Base-by-base conservation (phyloP, 2,113 vertebrate genomes). In the Cathartes aura region DNA sequence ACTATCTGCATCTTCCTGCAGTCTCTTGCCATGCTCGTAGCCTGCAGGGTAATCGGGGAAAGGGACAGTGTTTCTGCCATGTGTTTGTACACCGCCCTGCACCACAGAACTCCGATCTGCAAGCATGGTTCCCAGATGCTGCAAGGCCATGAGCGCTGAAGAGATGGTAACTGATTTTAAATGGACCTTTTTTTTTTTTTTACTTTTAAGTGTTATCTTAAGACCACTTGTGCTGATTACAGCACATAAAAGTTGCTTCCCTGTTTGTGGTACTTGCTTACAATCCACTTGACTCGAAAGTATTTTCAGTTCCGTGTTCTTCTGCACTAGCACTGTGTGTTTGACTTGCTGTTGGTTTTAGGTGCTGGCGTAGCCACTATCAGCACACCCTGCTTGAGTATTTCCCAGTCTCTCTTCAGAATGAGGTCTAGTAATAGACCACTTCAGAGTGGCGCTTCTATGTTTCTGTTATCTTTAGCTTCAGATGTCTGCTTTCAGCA, bases 321-420 rank as follows among this genome's bases (percentile, higher is more conserved):
- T 73, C 52, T 93, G 36, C 16, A 6, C 36, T 75, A 79, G 42
- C 63, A 30, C 40, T 10, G 5, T 14, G 24, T 1, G 0, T 70
- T 94, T 64, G 62, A 47, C 27, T 85, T 60, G 24, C 24, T 91
- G n/a, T 42, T 87, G 74, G 43, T 23, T 87, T 80, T 52, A 75
- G 42, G 40, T 64, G 30, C 55, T 87, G 45, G 20, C 0, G 0
- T 71, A 86, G 47, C 43, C 11, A 1, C 42, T 75, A 0, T 55
- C 17, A 50, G n/a, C 43, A 43, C 23, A 20, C 4, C 4, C 5
- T 52, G 22, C 12, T 50, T 19, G 56, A 53, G 27, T 17, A 16
- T 36, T 88, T 62, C 34, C 11, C 6, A 7, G 14, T 40, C 13
- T 66, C 21, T 68, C 42, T 80, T 76, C 34, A 40, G 53, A 24